These are phyloP conservation scores for Pandemis cinnamomeana DNA, from an alignment of 2,888 invertebrate genomes.

Conservation along the genomic window DNA sequence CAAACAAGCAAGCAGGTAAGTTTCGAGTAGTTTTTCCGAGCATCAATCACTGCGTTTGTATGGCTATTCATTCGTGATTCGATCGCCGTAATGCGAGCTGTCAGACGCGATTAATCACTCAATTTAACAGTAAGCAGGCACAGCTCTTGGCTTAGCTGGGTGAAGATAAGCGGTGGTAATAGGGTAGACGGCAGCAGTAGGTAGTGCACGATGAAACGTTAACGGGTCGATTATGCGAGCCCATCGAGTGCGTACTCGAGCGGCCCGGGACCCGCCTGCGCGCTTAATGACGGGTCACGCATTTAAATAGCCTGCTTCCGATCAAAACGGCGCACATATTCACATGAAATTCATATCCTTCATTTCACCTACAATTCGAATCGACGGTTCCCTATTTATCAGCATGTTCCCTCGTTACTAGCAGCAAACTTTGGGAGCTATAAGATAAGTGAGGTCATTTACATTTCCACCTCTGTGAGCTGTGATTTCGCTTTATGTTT, in stretches of 20 bases:
- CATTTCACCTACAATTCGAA: constrained; percentile 56
- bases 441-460: constrained; percentile 40
- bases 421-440: constrained; percentile 25
- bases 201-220: constrained; percentile 64
- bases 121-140: constrained; percentile 39
- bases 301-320: constrained; percentile 79
- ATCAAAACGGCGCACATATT: constrained; percentile 67
- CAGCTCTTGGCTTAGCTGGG: constrained; percentile 44
- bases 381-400: constrained; percentile 39
- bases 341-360: constrained; percentile 62
- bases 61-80: constrained; percentile 25
- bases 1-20: constrained; percentile 25
- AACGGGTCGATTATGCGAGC: constrained; percentile 79
- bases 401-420: constrained; percentile 32
- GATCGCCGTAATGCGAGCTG: constrained; percentile 35
- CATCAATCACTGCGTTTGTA: constrained; percentile 35
- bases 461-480: constrained; percentile 33
- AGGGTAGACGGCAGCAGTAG: constrained; percentile 42
- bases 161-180: constrained; percentile 69
- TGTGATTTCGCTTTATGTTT: constrained; percentile 31
- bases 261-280: constrained; percentile 60
- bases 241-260: constrained; percentile 68
- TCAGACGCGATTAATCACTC: constrained; percentile 42
- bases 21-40: constrained; percentile 18
- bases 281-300: constrained; percentile 80